Conservation (phyloP, 35 echinoderm and acorn worm species). For the Eucidaris tribuloides region DNA sequence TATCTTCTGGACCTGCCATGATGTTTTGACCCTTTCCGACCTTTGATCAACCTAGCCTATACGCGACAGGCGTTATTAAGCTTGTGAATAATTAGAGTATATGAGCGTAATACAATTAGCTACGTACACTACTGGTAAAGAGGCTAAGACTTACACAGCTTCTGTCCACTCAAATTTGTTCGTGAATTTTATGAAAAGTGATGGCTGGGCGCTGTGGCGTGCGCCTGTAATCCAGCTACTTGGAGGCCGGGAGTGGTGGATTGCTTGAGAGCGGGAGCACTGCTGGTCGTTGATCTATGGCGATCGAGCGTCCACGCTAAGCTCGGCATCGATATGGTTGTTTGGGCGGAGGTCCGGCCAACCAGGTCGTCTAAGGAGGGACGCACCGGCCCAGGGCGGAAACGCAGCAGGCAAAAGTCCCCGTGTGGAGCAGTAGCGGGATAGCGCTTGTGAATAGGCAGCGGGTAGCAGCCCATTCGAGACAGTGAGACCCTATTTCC, state of each 20-base stretch:
- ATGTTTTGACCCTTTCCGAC: no score
- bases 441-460: constrained; percentile 95
- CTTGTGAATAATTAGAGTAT: no score
- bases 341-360: constrained; percentile 74
- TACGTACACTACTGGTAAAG: no score
- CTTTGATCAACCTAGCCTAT: no score
- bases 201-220: constrained; percentile 88
- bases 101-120: no score
- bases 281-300: constrained; percentile 94
- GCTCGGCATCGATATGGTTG: constrained; percentile 96
- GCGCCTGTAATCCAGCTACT: constrained; percentile 93
- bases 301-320: constrained; percentile 98
- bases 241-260: constrained; percentile 85
- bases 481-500: constrained; percentile 25
- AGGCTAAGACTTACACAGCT: no score
- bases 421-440: constrained; percentile 96
- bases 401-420: constrained; percentile 99
- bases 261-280: constrained; percentile 87
- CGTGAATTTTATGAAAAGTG: no score
- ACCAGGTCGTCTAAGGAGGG: constrained; percentile 99
- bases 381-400: constrained; percentile 96
- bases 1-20: no score
- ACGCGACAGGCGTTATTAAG: no score
- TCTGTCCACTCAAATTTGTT: no score
- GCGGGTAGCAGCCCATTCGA: constrained; percentile 84